phyloP scores from a whole-genome alignment of 1,140 invertebrate species.

The Acromyrmex echinatior region DNA sequence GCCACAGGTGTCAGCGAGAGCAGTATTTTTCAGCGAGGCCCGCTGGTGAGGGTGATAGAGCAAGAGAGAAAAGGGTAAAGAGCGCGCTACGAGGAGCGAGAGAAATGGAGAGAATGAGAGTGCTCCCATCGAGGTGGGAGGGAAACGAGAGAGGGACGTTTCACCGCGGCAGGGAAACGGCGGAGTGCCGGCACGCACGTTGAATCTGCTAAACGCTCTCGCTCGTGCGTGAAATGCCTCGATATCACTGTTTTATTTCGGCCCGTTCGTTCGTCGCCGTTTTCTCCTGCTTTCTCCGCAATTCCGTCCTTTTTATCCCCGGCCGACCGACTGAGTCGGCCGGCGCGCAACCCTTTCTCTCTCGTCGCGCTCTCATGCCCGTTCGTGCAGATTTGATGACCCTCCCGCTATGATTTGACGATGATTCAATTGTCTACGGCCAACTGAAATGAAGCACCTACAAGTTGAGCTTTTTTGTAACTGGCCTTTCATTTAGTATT shows the following conservation, averaged over 20 bases:
- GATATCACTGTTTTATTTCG: conserved; percentile 87
- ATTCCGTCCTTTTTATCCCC: conserved; percentile 78
- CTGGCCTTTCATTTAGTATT: conserved; percentile 51
- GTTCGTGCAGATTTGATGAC: conserved; percentile 76
- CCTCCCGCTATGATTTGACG: conserved; percentile 72
- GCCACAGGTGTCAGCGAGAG: conserved; percentile 87
- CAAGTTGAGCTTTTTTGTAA: conserved; percentile 34
- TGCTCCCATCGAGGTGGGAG: conserved; percentile 11
- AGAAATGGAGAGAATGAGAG: conserved; percentile 63
- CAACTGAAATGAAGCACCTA: conserved; percentile 64
- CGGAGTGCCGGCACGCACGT: conserved; percentile 76
- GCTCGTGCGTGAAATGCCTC: conserved; percentile 87
- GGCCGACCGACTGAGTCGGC: conserved; percentile 46
- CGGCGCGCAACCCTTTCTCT: conserved; percentile 70
- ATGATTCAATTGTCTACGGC: conserved; percentile 70
- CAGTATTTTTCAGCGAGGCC: conserved; percentile 85
- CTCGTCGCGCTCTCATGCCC: conserved; percentile 59
- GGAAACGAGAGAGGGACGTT: conserved; percentile 55
- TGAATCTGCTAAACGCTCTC: conserved; percentile 87
- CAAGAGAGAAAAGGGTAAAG: conserved; percentile 63
- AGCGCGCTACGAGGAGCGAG: conserved; percentile 64
- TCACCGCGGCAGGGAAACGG: conserved; percentile 64
- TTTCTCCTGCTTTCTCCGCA: conserved; percentile 74
- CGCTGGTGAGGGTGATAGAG: conserved; percentile 72
- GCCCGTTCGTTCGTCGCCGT: conserved; percentile 77